Evolutionary conservation across 1,140 invertebrate species (phyloP).

Genomic region (Brachionus plicatilis): DNA sequence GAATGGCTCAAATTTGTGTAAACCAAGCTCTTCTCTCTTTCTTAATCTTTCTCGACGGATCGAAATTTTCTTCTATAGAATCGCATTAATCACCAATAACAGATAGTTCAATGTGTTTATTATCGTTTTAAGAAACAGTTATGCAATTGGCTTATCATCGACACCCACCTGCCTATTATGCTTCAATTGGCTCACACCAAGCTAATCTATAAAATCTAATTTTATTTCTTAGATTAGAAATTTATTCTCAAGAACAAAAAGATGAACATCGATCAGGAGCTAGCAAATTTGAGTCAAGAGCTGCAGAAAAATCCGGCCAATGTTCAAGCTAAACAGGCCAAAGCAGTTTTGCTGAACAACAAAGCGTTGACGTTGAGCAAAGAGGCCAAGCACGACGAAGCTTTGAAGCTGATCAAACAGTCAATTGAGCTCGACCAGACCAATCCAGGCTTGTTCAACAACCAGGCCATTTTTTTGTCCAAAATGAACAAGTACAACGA

Average conservation of each 20-base stretch:
- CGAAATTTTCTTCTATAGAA: not conserved
- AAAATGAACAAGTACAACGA: slow-evolving; percentile 11
- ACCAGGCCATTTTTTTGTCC: not conserved
- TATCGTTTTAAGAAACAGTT: not conserved
- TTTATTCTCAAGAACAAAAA: not conserved
- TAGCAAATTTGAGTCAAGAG: not conserved
- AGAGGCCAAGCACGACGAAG: not conserved
- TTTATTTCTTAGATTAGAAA: not conserved
- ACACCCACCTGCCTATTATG: not conserved
- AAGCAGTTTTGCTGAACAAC: not conserved
- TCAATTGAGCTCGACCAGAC: not conserved
- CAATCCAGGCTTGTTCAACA: not conserved
- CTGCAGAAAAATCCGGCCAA: slow-evolving; percentile 1
- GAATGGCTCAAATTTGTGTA: not conserved
- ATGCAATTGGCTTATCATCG: not conserved
- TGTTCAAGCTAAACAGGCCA: not conserved
- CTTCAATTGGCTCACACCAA: not conserved
- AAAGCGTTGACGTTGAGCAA: not conserved
- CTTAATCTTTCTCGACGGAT: not conserved
- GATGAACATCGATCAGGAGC: slow-evolving; percentile 9
- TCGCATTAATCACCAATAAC: not conserved
- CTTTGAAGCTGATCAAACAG: not conserved
- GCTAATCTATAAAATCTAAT: not conserved
- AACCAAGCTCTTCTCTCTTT: not conserved
- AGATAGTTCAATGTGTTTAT: not conserved